Percentiles rank a stretch among this genome's conserved stretches.
Evolutionary conservation across 2,888 invertebrate species (phyloP).

Genomic region (Tridacna crocea): DNA sequence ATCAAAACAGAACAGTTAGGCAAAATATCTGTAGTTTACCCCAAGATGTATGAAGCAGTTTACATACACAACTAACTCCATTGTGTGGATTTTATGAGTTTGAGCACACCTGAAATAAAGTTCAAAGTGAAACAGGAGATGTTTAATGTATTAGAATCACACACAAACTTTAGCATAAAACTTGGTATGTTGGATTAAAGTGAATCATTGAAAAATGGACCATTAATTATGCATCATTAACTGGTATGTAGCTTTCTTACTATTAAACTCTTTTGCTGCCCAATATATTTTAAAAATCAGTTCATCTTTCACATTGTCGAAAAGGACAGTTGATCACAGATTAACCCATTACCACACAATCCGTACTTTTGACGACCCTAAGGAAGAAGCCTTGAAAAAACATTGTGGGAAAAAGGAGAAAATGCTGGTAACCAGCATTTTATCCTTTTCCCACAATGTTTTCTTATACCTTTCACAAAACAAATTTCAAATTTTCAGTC

Average conservation of each 20-base stretch:
- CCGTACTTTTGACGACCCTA: too few species aligned
- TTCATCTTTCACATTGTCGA: too few species aligned
- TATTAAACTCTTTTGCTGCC: too few species aligned
- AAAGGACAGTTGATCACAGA: too few species aligned
- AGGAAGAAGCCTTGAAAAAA: neutral
- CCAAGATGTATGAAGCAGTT: constrained; percentile 5
- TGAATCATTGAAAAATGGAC: neutral
- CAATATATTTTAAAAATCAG: too few species aligned
- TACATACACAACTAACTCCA: constrained; percentile 17
- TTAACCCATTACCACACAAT: too few species aligned
- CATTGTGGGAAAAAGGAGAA: neutral
- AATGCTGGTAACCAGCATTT: neutral
- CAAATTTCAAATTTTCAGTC: too few species aligned
- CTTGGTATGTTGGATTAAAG: neutral
- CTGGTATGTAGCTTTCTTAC: neutral
- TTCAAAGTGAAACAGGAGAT: constrained; percentile 23
- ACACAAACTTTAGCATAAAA: constrained; percentile 14
- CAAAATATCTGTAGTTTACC: constrained; percentile 12
- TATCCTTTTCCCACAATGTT: neutral
- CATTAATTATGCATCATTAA: constrained; percentile 12
- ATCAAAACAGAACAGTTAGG: neutral
- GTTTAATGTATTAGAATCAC: constrained; percentile 16
- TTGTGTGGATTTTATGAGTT: constrained; percentile 27
- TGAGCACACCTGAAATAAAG: constrained; percentile 16
- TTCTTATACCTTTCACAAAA: neutral